phyloP scores from a whole-genome alignment of 2,888 invertebrate genomes.

The Neoscelio sp. region DNA sequence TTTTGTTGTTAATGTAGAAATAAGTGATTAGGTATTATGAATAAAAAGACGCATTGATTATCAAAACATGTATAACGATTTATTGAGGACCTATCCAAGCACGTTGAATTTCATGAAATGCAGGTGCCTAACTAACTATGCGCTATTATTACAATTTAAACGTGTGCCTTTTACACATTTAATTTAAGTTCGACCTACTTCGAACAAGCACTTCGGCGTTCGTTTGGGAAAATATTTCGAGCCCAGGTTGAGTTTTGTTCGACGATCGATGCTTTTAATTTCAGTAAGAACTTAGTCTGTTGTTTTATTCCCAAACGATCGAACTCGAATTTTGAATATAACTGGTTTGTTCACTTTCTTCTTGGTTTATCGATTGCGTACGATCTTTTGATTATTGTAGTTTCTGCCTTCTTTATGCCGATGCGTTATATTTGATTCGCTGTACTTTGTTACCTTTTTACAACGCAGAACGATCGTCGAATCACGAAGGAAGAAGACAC shows the following conservation, averaged over 20 bases:
- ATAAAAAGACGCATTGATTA: conserved; percentile 68
- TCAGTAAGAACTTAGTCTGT: too few species aligned
- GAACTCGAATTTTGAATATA: conserved; percentile 39
- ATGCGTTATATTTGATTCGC: conserved; percentile 53
- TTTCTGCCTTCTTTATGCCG: conserved; percentile 36
- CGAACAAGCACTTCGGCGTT: conserved; percentile 49
- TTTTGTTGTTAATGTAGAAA: neutral
- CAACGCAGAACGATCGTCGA: conserved; percentile 13
- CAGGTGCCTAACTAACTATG: conserved; percentile 81
- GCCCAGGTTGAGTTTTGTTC: neutral
- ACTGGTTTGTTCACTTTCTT: conserved; percentile 50
- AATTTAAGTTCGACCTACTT: conserved; percentile 57
- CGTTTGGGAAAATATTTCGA: conserved; percentile 62
- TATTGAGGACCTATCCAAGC: conserved; percentile 82
- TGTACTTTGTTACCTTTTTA: conserved; percentile 20
- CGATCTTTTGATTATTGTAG: conserved; percentile 55
- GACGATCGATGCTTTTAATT: neutral
- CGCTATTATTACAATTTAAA: conserved; percentile 78
- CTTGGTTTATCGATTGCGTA: conserved; percentile 26
- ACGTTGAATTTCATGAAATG: conserved; percentile 81
- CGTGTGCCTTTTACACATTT: conserved; percentile 73
- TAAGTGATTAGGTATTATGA: neutral
- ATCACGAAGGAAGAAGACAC: too few species aligned
- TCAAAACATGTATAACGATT: conserved; percentile 82
- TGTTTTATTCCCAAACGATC: conserved; percentile 50